Conservation (phyloP, 1,140 invertebrate species). For the Oreohelix idahoensis region DNA sequence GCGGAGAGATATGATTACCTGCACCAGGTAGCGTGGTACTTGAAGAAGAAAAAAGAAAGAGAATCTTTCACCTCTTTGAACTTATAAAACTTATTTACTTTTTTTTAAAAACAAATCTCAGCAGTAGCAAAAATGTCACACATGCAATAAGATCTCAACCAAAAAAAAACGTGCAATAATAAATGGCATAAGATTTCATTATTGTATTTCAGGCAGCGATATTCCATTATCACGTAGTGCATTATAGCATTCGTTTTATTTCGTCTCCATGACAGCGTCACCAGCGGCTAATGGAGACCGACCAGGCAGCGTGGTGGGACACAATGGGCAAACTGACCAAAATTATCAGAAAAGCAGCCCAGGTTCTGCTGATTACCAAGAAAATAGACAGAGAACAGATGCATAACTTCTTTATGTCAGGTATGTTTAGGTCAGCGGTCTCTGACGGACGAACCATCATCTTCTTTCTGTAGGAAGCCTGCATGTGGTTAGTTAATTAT, state of each 20-base stretch:
- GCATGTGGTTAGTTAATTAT: too few species aligned
- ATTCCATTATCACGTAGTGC: not conserved
- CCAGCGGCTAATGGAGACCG: slow-evolving; percentile 63
- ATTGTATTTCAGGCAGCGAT: not conserved
- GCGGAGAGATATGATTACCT: too few species aligned
- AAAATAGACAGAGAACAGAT: slow-evolving; percentile 93
- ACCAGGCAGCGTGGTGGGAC: slow-evolving; percentile 90
- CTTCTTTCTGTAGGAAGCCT: too few species aligned
- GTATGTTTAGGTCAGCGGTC: too few species aligned
- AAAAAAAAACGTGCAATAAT: not conserved
- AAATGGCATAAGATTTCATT: not conserved
- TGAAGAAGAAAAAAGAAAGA: too few species aligned
- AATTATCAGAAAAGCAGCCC: slow-evolving; percentile 90
- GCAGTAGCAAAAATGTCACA: too few species aligned
- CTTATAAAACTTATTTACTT: too few species aligned
- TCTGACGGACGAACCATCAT: too few species aligned
- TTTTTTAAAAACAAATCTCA: too few species aligned
- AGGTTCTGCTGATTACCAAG: slow-evolving; percentile 85
- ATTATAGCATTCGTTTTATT: not conserved
- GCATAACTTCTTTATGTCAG: slow-evolving; percentile 99
- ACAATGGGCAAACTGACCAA: slow-evolving; percentile 96
- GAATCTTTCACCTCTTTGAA: too few species aligned
- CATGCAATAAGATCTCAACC: not conserved
- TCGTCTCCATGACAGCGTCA: slow-evolving; percentile 52
- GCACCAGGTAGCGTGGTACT: too few species aligned